Conservation (phyloP, 1,140 invertebrate genomes). For the Kradibia gibbosae region DNA sequence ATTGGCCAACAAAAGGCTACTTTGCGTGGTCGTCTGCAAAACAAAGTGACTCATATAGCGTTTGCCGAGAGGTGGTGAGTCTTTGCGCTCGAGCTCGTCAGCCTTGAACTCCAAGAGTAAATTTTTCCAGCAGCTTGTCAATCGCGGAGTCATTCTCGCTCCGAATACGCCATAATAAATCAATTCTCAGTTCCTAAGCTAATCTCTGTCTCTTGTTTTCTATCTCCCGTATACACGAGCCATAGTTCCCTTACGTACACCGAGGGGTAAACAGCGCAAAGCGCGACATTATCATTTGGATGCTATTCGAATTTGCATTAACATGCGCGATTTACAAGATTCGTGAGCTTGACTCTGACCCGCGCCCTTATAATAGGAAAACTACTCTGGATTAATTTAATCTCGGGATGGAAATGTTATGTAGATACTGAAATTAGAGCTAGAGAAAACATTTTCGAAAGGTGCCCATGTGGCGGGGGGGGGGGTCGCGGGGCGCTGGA, state of each 20-base stretch:
- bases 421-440: slow-evolving; percentile 10
- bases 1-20: neutral
- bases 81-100: neutral
- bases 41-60: neutral
- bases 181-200: slow-evolving; percentile 35
- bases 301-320: slow-evolving; percentile 49
- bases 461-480: no score
- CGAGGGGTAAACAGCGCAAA: neutral
- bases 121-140: neutral
- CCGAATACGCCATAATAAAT: slow-evolving; percentile 1
- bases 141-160: neutral
- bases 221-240: neutral
- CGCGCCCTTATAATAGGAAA: slow-evolving; percentile 12
- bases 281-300: slow-evolving; percentile 36
- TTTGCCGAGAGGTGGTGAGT: neutral
- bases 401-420: slow-evolving; percentile 5
- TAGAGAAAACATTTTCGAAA: no score
- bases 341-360: neutral
- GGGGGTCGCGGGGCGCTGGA: no score
- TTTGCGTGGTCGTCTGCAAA: neutral
- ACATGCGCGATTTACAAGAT: slow-evolving; percentile 24
- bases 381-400: slow-evolving; percentile 1
- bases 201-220: slow-evolving; percentile 19
- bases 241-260: neutral
- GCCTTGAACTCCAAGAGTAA: neutral